Conservation (phyloP, 2,113 vertebrate genomes). For the Lagenorhynchus albirostris region DNA sequence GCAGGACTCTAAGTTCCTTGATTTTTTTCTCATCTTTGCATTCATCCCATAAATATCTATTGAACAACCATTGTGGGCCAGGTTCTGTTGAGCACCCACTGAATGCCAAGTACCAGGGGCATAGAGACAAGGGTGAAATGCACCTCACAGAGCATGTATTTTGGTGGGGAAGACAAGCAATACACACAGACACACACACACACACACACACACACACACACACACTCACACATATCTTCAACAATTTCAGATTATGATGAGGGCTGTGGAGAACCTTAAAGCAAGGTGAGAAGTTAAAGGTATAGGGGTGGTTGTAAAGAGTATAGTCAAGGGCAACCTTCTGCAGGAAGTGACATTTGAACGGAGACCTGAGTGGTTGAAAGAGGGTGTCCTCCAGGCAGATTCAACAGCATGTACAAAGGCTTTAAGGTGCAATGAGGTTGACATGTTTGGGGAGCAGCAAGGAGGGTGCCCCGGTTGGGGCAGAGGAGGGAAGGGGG, state of each 20-base stretch:
- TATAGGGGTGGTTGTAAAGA: fast-evolving
- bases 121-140: too few relatives aligned
- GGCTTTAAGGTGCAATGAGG: neutral
- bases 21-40: neutral
- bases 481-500: too few relatives aligned
- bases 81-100: neutral
- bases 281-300: neutral
- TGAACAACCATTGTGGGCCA: neutral
- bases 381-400: neutral
- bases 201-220: too few relatives aligned
- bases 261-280: neutral
- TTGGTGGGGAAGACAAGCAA: neutral
- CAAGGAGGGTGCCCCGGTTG: fast-evolving
- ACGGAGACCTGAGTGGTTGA: neutral
- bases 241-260: neutral
- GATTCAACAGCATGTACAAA: fast-evolving
- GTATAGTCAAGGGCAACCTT: neutral
- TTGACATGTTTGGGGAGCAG: neutral
- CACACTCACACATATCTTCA: neutral
- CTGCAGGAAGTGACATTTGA: neutral
- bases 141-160: neutral
- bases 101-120: neutral
- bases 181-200: neutral
- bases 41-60: neutral
- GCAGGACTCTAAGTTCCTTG: neutral